Percentiles rank a stretch among this genome's conserved stretches.
Evolutionary conservation across 2,113 vertebrate species (phyloP).

Genomic region (Oncorhynchus gorbuscha): DNA sequence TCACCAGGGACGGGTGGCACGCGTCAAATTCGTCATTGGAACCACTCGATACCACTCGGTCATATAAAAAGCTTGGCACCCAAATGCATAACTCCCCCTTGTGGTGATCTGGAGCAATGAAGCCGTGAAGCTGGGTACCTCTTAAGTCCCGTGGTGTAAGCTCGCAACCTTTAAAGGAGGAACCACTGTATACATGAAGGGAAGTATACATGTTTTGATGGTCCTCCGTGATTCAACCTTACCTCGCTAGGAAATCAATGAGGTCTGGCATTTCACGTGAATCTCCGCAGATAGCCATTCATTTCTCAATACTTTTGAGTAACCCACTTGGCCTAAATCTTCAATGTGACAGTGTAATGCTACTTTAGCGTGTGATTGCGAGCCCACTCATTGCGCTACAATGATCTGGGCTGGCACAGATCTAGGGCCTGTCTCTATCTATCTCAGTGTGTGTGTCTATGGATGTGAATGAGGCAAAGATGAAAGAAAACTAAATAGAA

Average conservation of each 20-base stretch:
- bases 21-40: too few species aligned
- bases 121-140: too few species aligned
- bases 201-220: too few species aligned
- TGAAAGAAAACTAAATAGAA: neutral
- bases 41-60: too few species aligned
- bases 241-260: conserved; percentile 27
- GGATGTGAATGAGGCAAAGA: neutral
- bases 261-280: conserved; percentile 31
- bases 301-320: conserved; percentile 22
- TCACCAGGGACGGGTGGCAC: too few species aligned
- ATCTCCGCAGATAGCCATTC: conserved; percentile 43
- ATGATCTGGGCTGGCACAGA: conserved; percentile 54
- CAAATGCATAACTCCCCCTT: too few species aligned
- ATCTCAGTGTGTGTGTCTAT: neutral
- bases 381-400: conserved; percentile 57
- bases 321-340: conserved; percentile 54
- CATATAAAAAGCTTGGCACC: too few species aligned
- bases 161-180: too few species aligned
- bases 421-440: conserved; percentile 36
- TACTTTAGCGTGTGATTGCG: conserved; percentile 73
- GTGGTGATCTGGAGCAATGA: too few species aligned
- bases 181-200: too few species aligned
- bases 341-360: conserved; percentile 53
- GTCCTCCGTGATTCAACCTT: neutral
- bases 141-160: too few species aligned